phyloP scores from a whole-genome alignment of 2,888 invertebrate species.

The Protodeltote pygarga region DNA sequence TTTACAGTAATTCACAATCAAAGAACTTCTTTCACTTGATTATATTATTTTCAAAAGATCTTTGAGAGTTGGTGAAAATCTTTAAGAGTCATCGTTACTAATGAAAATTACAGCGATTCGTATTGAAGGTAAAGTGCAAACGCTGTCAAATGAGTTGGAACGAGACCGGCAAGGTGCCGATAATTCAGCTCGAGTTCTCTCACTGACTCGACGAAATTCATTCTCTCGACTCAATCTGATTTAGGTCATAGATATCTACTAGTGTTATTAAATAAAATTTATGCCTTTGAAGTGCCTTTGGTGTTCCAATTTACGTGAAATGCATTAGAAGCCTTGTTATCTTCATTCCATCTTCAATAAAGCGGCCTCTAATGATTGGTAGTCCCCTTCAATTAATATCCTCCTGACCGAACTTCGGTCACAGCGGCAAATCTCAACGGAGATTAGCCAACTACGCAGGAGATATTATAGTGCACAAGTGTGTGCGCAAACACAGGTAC shows the following conservation, averaged over 20 bases:
- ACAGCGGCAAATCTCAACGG: no score
- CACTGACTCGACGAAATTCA: constrained; percentile 70
- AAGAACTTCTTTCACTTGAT: constrained; percentile 44
- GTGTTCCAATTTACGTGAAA: constrained; percentile 34
- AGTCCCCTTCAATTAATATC: no score
- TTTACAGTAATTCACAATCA: constrained; percentile 31
- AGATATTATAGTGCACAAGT: no score
- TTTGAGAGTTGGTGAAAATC: constrained; percentile 42
- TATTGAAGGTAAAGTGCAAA: constrained; percentile 70
- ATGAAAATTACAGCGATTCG: constrained; percentile 66
- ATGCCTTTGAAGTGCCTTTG: constrained; percentile 43
- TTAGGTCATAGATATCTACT: constrained; percentile 64
- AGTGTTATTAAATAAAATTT: constrained; percentile 60
- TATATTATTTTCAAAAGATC: constrained; percentile 46
- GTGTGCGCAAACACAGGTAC: no score
- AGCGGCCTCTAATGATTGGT: no score
- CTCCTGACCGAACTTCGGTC: no score
- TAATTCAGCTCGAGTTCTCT: constrained; percentile 68
- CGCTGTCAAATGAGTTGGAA: constrained; percentile 73
- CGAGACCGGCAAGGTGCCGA: constrained; percentile 68
- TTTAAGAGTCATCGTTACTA: constrained; percentile 54
- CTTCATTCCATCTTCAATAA: no score
- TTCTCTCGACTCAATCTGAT: constrained; percentile 67
- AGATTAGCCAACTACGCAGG: no score
- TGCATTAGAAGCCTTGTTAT: constrained; percentile 5